These are phyloP conservation scores for Ips nitidus DNA, from an alignment of 1,140 invertebrate genomes.

Conservation along the genomic window DNA sequence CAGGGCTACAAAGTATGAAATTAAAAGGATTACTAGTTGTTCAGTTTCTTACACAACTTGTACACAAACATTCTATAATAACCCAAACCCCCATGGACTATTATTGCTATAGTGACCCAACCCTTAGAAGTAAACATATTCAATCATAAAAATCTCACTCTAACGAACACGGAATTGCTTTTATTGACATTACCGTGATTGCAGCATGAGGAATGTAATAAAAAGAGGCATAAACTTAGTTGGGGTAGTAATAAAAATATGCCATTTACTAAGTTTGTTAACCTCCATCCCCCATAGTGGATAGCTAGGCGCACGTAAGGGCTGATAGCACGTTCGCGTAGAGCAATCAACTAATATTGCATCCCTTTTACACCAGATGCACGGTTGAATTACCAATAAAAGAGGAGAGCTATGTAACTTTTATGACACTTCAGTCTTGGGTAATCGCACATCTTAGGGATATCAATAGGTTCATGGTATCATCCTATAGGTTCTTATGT, in stretches of 20 bases:
- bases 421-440: constrained; percentile 15
- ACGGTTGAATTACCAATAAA: constrained; percentile 21
- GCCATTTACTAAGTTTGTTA: constrained; percentile 24
- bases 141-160: neutral
- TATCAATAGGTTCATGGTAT: constrained; percentile 5
- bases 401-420: constrained; percentile 10
- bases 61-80: no score
- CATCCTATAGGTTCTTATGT: no score
- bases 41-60: no score
- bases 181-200: constrained; percentile 19
- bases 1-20: neutral
- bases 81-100: no score
- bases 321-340: constrained; percentile 16
- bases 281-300: constrained; percentile 20
- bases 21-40: neutral
- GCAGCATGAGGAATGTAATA: constrained; percentile 5
- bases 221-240: constrained; percentile 14
- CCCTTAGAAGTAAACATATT: no score
- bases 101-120: no score
- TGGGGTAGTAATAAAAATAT: constrained; percentile 18
- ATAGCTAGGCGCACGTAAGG: constrained; percentile 16
- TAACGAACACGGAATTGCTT: constrained; percentile 3
- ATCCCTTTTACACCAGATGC: constrained; percentile 20
- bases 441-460: constrained; percentile 14
- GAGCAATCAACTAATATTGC: constrained; percentile 23